phyloP scores from a whole-genome alignment of 2,797 vertebrate species.

The Sebastes reedi region DNA sequence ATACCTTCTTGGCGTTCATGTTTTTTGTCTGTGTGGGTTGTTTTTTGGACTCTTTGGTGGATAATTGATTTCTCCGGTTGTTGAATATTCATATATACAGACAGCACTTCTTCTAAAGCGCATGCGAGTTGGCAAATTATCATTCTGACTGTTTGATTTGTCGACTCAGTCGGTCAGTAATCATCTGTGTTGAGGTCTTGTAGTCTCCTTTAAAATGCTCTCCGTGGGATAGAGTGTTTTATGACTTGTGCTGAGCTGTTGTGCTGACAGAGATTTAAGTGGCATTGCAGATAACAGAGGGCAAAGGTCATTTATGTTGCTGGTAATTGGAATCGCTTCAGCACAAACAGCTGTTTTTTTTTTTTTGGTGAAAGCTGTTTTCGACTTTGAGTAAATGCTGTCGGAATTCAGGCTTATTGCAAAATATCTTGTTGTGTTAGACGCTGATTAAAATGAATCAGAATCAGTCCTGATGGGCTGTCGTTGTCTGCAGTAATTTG shows the following conservation, averaged over 20 bases:
- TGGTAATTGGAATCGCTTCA: not conserved
- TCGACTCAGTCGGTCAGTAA: not conserved
- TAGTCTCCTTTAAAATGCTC: not conserved
- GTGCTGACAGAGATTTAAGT: not conserved
- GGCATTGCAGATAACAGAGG: constrained; percentile 10
- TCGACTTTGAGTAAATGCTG: not conserved
- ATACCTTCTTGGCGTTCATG: not conserved
- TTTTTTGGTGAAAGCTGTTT: not conserved
- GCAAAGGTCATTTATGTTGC: not conserved
- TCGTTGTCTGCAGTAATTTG: not conserved
- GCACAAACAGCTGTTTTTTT: not conserved
- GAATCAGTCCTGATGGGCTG: not conserved
- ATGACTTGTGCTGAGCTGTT: not conserved
- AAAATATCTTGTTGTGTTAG: not conserved
- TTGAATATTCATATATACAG: not conserved
- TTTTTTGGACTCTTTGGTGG: not conserved
- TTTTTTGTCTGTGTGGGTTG: not conserved
- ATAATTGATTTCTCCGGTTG: not conserved
- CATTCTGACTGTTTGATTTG: not conserved
- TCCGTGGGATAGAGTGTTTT: constrained; percentile 3
- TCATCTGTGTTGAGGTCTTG: not conserved
- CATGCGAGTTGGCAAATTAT: not conserved
- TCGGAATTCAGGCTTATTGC: not conserved
- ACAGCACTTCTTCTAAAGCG: not conserved
- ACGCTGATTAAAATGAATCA: constrained; percentile 11